Evolutionary conservation across 2,113 vertebrate species (phyloP).

Genomic region (Podiceps cristatus): DNA sequence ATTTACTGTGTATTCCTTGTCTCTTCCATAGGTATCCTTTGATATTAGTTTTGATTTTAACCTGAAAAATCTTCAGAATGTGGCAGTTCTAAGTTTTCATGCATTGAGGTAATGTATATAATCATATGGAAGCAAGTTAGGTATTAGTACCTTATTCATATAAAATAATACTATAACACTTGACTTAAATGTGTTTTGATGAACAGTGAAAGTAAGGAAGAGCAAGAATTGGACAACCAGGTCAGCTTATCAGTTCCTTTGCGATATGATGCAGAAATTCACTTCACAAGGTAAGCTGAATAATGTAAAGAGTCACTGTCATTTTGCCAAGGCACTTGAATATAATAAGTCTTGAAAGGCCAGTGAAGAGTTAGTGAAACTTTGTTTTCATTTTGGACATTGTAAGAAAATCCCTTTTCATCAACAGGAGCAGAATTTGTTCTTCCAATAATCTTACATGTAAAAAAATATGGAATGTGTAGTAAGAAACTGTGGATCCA

Average conservation of each 20-base stretch:
- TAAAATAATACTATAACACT: background rate
- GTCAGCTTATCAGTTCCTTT: constrained; percentile 79
- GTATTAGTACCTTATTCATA: background rate
- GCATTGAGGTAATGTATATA: constrained; percentile 81
- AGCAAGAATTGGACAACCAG: constrained; percentile 79
- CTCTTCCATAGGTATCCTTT: constrained; percentile 82
- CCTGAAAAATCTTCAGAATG: constrained; percentile 80
- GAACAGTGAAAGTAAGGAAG: constrained; percentile 86
- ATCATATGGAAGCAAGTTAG: background rate
- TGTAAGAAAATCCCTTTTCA: background rate
- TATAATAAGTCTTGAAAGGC: background rate
- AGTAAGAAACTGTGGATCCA: background rate
- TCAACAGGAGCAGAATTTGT: background rate
- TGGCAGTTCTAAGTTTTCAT: constrained; percentile 78
- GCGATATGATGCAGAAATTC: constrained; percentile 85
- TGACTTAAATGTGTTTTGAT: constrained; percentile 20
- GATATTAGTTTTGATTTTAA: constrained; percentile 89
- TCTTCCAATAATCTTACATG: background rate
- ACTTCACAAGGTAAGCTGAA: constrained; percentile 82
- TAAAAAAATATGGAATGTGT: background rate
- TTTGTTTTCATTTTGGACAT: background rate
- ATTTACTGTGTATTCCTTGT: background rate
- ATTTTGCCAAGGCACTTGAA: background rate
- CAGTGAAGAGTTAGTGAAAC: background rate
- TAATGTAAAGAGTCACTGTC: background rate